A percentile compares a stretch with the other conserved stretches of the same genome.
These are phyloP conservation scores for Chelmon rostratus DNA, from an alignment of 2,797 vertebrate species.

Conservation along the genomic window DNA sequence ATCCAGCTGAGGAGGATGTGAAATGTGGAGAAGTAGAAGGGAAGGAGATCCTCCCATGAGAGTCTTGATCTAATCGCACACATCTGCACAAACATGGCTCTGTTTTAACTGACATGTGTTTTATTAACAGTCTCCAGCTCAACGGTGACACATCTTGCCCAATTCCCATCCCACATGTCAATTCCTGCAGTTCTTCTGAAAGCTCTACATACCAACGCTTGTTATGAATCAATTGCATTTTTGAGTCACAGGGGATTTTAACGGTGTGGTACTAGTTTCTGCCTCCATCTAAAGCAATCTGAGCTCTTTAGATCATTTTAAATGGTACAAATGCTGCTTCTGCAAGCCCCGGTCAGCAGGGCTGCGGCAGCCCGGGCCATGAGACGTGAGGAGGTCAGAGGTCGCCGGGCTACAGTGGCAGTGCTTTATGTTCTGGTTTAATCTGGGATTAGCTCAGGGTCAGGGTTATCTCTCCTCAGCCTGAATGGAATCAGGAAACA, in stretches of 20 bases:
- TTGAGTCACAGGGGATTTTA: not conserved
- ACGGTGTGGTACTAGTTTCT: not conserved
- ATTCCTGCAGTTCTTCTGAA: slow-evolving; percentile 16
- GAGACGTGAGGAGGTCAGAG: slow-evolving; percentile 69
- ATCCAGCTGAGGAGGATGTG: slow-evolving; percentile 60
- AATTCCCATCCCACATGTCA: slow-evolving; percentile 41
- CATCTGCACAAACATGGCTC: slow-evolving; percentile 80
- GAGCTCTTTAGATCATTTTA: slow-evolving; percentile 3
- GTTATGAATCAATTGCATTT: slow-evolving; percentile 32
- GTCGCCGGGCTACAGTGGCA: slow-evolving; percentile 69
- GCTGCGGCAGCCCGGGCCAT: slow-evolving; percentile 39
- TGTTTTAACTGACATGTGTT: slow-evolving; percentile 76
- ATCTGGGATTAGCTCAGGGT: slow-evolving; percentile 85
- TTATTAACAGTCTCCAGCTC: slow-evolving; percentile 72
- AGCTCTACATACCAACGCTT: not conserved
- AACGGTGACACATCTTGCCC: slow-evolving; percentile 52
- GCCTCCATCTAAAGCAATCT: not conserved
- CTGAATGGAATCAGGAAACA: slow-evolving; percentile 82
- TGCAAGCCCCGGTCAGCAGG: slow-evolving; percentile 45
- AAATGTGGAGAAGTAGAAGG: slow-evolving; percentile 54
- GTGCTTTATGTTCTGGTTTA: slow-evolving; percentile 79
- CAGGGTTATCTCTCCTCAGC: slow-evolving; percentile 80
- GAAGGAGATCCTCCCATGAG: slow-evolving; percentile 73
- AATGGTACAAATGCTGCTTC: slow-evolving; percentile 31
- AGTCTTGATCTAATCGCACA: slow-evolving; percentile 70